Base-by-base conservation (phyloP, 1,140 invertebrate genomes). In the Lasaia peninsularis region DNA sequence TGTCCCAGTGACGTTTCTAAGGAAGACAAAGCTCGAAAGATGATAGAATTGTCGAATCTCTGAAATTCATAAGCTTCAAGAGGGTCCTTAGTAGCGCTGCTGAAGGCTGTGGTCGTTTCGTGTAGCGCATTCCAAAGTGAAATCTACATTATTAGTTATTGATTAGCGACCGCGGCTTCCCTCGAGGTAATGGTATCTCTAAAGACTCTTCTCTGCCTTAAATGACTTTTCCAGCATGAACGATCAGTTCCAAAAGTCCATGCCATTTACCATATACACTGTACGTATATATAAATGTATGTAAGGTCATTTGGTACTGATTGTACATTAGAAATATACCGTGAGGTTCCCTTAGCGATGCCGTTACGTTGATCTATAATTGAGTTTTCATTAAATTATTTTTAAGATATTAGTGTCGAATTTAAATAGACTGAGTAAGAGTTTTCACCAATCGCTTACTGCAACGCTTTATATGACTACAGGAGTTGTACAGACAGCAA, bases 391-490 rank as follows among this genome's bases (percentile, higher is more conserved):
- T 44, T 44, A 44, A 40, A 21, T 50, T 61, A 58, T 65, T 58
- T 61, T 63, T 67, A 56, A 60, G 60, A 57, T 52, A 24, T 63
- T 64, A 60, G 59, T 67, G 63, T 65, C 61, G 57, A 63, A 65
- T 59, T 69, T 65, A 55, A 59, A 69, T 70, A 77, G 69, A 72
- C 67, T 75, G 70, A 75, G 53, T 62, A 61, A 52, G 54, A 37
- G 59, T 52, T 59, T 60, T 62, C 57, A 64, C 53, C 58, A 21
- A 51, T 52, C 49, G 58, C 3, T 44, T 16, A 44, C 3, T 20
- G 37, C 37, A 11, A 44, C 9, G 37, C 37, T 20, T 9, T 2
- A 12, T 24, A 20, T 28, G 49, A n/a, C 21, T 32, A 14, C 18
- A 28, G 14, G 11, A 2, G 20, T 51, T 32, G 11, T 12, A 12